Evolutionary conservation across 37 sponge, comb jelly and placozoan species (phyloP).

Genomic region (Corticium candelabrum): DNA sequence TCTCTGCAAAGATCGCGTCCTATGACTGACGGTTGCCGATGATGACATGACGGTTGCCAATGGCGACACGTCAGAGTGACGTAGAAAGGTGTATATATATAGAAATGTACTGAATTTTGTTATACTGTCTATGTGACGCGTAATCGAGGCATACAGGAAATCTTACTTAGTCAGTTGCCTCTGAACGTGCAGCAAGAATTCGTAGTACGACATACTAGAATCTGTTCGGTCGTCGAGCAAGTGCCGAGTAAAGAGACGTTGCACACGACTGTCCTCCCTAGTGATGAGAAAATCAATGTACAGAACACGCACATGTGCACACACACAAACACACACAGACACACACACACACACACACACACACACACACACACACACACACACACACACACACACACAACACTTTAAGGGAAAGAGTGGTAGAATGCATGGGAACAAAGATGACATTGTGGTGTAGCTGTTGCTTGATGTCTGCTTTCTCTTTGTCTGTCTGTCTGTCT

Average conservation of each 20-base stretch:
- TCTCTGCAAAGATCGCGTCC: background rate
- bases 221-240: conserved; percentile 92
- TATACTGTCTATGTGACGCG: no score
- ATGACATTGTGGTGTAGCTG: background rate
- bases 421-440: no score
- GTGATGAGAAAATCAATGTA: conserved; percentile 6
- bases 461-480: conserved; percentile 16
- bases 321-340: no score
- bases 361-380: no score
- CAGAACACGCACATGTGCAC: background rate
- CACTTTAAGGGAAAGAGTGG: no score
- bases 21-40: background rate
- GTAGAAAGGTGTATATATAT: no score
- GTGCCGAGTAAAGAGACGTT: conserved; percentile 53
- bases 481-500: conserved; percentile 5
- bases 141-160: no score
- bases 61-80: no score
- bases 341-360: no score
- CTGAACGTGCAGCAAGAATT: conserved; percentile 35
- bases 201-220: conserved; percentile 79
- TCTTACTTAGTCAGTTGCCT: background rate
- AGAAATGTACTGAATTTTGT: no score
- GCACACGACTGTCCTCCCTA: conserved; percentile 62
- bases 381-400: background rate
- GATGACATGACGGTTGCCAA: background rate